phyloP scores from a whole-genome alignment of 2,113 vertebrate genomes.

The Chlorocebus sabaeus region DNA sequence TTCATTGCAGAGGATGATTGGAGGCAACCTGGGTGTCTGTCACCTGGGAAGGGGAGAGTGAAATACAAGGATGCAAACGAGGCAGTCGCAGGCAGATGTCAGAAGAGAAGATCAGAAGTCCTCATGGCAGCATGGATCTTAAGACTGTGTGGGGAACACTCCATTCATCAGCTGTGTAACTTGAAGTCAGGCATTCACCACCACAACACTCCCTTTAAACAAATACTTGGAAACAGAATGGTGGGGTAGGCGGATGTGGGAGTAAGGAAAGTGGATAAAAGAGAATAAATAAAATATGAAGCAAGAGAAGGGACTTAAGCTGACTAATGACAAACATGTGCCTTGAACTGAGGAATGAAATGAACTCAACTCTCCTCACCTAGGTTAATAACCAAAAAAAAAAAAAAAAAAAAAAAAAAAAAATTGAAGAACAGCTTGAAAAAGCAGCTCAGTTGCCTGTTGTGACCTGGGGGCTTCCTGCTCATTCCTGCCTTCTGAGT shows the following conservation, averaged over 20 bases:
- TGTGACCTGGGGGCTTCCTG: background rate
- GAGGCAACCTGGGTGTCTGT: background rate
- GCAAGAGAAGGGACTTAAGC: background rate
- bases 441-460: background rate
- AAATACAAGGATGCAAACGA: background rate
- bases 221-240: background rate
- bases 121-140: background rate
- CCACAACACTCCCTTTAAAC: background rate
- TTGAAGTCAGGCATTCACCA: background rate
- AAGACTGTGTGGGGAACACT: no score
- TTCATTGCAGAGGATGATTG: background rate
- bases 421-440: background rate
- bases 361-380: background rate
- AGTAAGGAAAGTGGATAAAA: background rate
- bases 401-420: background rate
- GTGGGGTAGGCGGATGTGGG: no score
- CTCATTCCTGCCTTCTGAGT: background rate
- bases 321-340: background rate
- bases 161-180: accelerated
- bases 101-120: background rate
- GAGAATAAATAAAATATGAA: background rate
- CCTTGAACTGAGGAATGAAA: background rate
- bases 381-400: background rate
- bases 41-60: background rate
- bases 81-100: background rate